Evolutionary conservation across 2,797 vertebrate genomes (phyloP).

Genomic region (Periophthalmus magnuspinnatus): DNA sequence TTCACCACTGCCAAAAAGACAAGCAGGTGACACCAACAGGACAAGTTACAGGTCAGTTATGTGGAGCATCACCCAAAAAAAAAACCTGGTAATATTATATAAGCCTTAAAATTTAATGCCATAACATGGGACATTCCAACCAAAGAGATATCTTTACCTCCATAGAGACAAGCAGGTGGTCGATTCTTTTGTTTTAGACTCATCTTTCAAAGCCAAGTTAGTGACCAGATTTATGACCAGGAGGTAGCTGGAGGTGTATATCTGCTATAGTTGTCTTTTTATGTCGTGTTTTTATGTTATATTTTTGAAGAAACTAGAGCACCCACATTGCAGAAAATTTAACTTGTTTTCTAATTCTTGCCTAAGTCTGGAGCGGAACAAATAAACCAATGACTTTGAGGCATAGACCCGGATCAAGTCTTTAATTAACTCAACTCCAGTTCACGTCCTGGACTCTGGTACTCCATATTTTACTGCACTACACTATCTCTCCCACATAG

Average conservation of each 20-base stretch:
- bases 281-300: background rate
- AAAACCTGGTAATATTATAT: too few relatives aligned
- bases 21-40: too few relatives aligned
- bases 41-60: too few relatives aligned
- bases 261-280: background rate
- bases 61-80: too few relatives aligned
- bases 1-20: too few relatives aligned
- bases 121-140: too few relatives aligned
- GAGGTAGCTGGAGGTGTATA: too few relatives aligned
- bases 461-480: background rate
- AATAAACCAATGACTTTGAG: background rate
- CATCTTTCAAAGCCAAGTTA: background rate
- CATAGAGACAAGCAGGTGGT: too few relatives aligned
- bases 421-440: background rate
- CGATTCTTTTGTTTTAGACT: too few relatives aligned
- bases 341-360: background rate
- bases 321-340: background rate
- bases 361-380: background rate
- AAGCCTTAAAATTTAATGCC: too few relatives aligned
- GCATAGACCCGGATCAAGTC: background rate
- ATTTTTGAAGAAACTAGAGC: background rate
- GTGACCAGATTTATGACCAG: too few relatives aligned
- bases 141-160: too few relatives aligned
- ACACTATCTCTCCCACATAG: slow-evolving; percentile 5
- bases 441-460: background rate